Percentiles rank a stretch among this genome's conserved stretches.
These are phyloP conservation scores for Zapornia atra DNA, from an alignment of 2,113 vertebrate genomes.

Conservation along the genomic window DNA sequence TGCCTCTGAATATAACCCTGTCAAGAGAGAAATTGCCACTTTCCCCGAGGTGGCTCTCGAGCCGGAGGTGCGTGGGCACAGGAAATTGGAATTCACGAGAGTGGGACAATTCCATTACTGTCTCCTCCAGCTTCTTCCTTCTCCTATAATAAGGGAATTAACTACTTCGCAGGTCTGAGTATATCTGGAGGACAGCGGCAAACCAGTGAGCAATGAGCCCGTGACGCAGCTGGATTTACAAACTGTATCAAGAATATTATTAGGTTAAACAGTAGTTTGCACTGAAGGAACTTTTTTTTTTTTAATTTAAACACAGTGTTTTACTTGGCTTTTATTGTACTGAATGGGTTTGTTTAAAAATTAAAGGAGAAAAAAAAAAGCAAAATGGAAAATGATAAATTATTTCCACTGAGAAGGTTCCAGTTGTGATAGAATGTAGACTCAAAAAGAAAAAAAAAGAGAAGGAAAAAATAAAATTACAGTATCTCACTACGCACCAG, in stretches of 20 bases:
- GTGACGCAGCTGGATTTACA: constrained; percentile 73
- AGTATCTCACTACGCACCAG: constrained; percentile 19
- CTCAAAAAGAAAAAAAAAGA: not conserved
- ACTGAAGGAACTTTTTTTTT: constrained; percentile 54
- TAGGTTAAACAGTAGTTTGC: constrained; percentile 63
- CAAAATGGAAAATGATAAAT: constrained; percentile 54
- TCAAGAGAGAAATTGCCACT: constrained; percentile 64
- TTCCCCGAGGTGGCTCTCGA: not conserved
- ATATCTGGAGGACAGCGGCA: not conserved
- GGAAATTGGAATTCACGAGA: constrained; percentile 64
- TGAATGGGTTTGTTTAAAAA: constrained; percentile 1
- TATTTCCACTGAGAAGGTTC: constrained; percentile 57
- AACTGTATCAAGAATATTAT: constrained; percentile 56
- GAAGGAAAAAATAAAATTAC: not conserved
- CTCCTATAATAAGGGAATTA: constrained; percentile 47
- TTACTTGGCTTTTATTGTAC: constrained; percentile 69
- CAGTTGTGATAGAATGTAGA: constrained; percentile 45
- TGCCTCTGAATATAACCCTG: constrained; percentile 6
- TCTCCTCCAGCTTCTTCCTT: constrained; percentile 38
- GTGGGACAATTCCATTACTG: constrained; percentile 58
- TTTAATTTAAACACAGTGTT: constrained; percentile 13
- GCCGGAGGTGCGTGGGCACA: not conserved
- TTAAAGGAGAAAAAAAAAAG: not conserved
- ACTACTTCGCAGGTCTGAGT: constrained; percentile 18
- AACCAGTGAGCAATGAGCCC: not conserved